Evolutionary conservation across 2,113 vertebrate genomes (phyloP).

Genomic region (Bos taurus): ARS-UCD2.0 NC_037351.1:11720001-11720500

Average conservation of each 20-base stretch:
- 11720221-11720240: not conserved
- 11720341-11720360: not conserved
- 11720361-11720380: not conserved
- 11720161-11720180: not conserved
- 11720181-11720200: not conserved
- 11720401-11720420: not conserved
- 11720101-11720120: not conserved
- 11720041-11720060: not conserved
- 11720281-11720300: not conserved
- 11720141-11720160: not conserved
- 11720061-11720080: not conserved
- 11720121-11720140: not conserved
- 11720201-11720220: not conserved
- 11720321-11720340: not conserved
- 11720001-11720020: not conserved
- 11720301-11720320: not conserved
- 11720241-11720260: not conserved
- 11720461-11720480: not conserved
- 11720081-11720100: not conserved
- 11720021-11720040: not conserved
- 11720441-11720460: not conserved
- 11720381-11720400: not conserved
- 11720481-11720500: not conserved
- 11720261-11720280: too few relatives aligned
- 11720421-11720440: not conserved